Conservation (phyloP, 2,888 invertebrate genomes). For the Lasius fuliginosus region DNA sequence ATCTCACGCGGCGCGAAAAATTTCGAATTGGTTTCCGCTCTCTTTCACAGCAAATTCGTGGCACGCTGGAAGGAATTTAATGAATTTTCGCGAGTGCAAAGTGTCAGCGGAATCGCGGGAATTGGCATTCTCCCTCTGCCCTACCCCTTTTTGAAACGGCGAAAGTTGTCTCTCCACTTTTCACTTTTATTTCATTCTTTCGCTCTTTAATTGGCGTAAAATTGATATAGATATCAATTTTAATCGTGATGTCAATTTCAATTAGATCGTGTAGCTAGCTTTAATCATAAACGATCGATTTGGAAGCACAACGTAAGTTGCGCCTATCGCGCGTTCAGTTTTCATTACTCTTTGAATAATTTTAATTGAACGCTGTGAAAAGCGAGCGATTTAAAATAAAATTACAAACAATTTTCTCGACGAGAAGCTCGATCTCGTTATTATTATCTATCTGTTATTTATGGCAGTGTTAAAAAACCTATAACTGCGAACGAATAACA, state of each 20-base stretch:
- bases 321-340: not conserved
- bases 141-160: not conserved
- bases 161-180: not conserved
- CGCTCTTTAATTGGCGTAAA: not conserved
- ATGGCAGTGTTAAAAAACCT: conserved; percentile 5
- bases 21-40: conserved; percentile 47
- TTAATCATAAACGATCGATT: not conserved
- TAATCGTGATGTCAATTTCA: not conserved
- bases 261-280: not conserved
- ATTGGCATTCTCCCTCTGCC: conserved; percentile 18
- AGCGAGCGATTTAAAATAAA: conserved; percentile 4
- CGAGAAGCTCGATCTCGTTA: not conserved
- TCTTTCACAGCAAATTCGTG: conserved; percentile 34
- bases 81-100: conserved; percentile 22
- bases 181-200: not conserved
- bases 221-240: not conserved
- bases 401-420: conserved; percentile 15
- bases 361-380: not conserved
- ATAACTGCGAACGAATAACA: not conserved
- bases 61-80: conserved; percentile 31
- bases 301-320: not conserved
- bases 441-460: conserved; percentile 26
- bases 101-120: conserved; percentile 18
- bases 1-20: conserved; percentile 43
- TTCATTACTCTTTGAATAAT: conserved; percentile 20